Conservation (phyloP, 2,113 vertebrate species). For the Tonatia bakeri region DNA sequence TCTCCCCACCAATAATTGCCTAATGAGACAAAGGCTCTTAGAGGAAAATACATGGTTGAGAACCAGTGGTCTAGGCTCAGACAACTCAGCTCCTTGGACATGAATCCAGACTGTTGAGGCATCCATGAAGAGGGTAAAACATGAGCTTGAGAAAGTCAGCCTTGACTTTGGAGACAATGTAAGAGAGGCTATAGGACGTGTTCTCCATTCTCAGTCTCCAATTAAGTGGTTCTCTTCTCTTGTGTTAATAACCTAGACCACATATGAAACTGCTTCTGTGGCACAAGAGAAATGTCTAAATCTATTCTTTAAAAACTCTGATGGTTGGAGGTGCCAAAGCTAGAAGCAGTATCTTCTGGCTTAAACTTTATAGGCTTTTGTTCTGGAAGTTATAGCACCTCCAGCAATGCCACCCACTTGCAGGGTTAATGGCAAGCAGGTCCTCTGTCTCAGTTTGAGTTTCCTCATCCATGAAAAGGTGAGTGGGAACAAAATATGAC, state of each 20-base stretch:
- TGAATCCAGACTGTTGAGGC: neutral
- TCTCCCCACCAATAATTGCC: neutral
- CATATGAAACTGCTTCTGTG: neutral
- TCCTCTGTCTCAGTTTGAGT: neutral
- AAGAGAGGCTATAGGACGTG: neutral
- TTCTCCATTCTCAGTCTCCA: neutral
- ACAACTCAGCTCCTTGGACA: neutral
- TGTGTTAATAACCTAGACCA: neutral
- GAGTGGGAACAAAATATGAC: neutral
- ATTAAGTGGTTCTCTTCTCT: neutral
- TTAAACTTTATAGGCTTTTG: neutral
- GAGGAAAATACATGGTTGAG: rapidly evolving
- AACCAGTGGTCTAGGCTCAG: neutral
- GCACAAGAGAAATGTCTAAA: neutral
- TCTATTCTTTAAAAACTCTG: neutral
- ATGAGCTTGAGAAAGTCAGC: neutral
- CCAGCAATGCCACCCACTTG: rapidly evolving
- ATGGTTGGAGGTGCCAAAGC: neutral
- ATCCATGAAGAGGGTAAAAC: neutral
- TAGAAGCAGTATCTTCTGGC: neutral
- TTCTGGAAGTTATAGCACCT: rapidly evolving
- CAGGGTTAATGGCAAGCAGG: neutral
- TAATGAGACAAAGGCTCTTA: neutral
- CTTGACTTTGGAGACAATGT: neutral
- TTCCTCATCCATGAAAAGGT: neutral